Conservation (phyloP, 2,888 invertebrate genomes). For the Xylota segnis region DNA sequence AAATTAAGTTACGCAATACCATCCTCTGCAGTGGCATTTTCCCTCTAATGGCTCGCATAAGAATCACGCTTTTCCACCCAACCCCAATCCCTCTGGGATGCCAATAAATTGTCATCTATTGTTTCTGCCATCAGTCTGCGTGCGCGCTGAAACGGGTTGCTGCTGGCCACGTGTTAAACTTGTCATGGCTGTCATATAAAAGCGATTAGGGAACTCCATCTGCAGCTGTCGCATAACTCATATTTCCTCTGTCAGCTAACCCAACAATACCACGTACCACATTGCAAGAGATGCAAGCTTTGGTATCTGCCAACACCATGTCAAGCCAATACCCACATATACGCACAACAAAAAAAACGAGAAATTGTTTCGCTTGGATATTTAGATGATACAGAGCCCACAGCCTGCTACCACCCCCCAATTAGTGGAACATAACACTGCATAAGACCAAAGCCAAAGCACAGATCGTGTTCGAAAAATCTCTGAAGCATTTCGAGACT, state of each 20-base stretch:
- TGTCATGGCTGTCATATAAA: constrained; percentile 58
- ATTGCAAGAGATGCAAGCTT: constrained; percentile 12
- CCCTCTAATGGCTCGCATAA: constrained; percentile 29
- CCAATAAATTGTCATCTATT: constrained; percentile 62
- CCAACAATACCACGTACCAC: constrained; percentile 8
- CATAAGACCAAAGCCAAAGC: constrained; percentile 1
- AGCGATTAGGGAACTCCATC: constrained; percentile 59
- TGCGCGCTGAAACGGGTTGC: constrained; percentile 7
- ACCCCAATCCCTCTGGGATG: constrained; percentile 26
- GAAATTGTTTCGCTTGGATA: constrained; percentile 13
- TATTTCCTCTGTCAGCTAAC: constrained; percentile 25
- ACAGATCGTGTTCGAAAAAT: constrained; percentile 27
- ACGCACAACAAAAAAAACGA: constrained; percentile 3
- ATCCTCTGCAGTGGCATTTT: constrained; percentile 24
- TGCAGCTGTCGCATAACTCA: constrained; percentile 37
- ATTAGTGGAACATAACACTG: constrained; percentile 39
- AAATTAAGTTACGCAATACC: constrained; percentile 22
- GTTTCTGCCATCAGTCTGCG: constrained; percentile 26
- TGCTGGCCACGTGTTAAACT: constrained; percentile 15
- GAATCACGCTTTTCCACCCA: constrained; percentile 36
- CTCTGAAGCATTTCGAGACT: constrained; percentile 17
- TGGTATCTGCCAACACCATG: constrained; percentile 5
- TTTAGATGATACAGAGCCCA: constrained; percentile 34
- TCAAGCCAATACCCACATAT: background rate
- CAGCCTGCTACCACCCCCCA: constrained; percentile 17